Percentiles rank a stretch among this genome's conserved stretches.
phyloP scores from a whole-genome alignment of 1,140 invertebrate genomes.

The Tyrophagus putrescentiae region DNA sequence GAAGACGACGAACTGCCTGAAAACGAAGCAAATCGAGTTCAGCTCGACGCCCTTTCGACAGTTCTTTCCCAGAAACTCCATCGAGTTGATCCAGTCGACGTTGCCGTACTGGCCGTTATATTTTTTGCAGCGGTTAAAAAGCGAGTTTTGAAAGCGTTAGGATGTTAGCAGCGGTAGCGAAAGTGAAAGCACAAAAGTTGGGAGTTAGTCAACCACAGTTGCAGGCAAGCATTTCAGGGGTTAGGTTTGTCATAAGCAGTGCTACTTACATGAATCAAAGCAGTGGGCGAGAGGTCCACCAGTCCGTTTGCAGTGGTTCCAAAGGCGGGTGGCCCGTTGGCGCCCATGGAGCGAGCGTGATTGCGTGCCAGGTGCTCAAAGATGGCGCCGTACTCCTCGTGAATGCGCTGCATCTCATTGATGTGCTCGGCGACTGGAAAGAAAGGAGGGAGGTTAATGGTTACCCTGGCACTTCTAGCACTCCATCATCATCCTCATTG shows the following conservation, averaged over 20 bases:
- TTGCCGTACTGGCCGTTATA: too few species aligned
- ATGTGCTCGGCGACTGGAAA: slow-evolving; percentile 83
- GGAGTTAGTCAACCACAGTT: slow-evolving; percentile 44
- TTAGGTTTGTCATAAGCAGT: too few species aligned
- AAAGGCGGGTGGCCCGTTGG: neutral
- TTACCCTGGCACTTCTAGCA: neutral
- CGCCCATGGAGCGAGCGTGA: neutral
- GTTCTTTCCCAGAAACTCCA: slow-evolving; percentile 53
- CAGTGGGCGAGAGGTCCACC: neutral
- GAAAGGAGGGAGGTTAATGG: neutral
- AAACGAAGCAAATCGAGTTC: slow-evolving; percentile 94
- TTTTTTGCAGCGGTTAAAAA: slow-evolving; percentile 62
- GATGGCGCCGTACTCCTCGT: slow-evolving; percentile 95
- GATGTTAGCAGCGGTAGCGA: too few species aligned
- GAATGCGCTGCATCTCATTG: slow-evolving; percentile 98
- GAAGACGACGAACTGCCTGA: slow-evolving; percentile 91
- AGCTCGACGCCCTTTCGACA: slow-evolving; percentile 90
- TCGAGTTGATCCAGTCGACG: slow-evolving; percentile 92
- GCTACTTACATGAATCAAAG: neutral
- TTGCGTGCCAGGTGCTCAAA: slow-evolving; percentile 65
- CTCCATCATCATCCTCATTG: neutral
- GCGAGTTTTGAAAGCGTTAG: neutral
- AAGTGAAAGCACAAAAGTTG: too few species aligned
- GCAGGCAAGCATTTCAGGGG: too few species aligned
- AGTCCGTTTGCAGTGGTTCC: neutral